Evolutionary conservation across 2,888 invertebrate genomes (phyloP).

Genomic region (Petrolisthes manimaculis): DNA sequence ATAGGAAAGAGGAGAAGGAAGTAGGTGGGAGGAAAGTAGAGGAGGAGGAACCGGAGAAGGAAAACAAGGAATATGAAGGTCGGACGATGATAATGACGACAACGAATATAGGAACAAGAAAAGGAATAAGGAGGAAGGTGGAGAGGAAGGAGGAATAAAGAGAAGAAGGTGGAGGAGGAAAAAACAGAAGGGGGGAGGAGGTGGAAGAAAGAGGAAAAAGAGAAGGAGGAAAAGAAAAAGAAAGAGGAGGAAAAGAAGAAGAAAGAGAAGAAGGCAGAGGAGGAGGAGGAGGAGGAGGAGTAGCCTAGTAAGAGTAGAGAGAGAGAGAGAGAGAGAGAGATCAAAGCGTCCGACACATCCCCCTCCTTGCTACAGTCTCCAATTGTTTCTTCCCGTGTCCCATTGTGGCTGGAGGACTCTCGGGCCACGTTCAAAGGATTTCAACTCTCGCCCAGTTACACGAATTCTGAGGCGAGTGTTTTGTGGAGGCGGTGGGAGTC

Average conservation of each 20-base stretch:
- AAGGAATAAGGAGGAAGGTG: no score
- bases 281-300: not conserved
- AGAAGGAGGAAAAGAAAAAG: not conserved
- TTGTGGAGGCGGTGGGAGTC: constrained; percentile 38
- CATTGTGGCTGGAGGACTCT: constrained; percentile 51
- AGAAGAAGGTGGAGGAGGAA: not conserved
- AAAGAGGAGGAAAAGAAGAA: not conserved
- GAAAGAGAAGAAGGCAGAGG: constrained; percentile 8
- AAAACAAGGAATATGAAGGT: no score
- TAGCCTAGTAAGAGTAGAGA: not conserved
- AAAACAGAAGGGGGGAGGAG: not conserved
- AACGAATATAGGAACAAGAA: no score
- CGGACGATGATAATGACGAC: no score
- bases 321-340: not conserved
- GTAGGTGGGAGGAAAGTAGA: no score
- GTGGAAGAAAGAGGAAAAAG: not conserved
- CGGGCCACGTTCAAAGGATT: constrained; percentile 45
- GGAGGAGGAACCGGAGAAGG: no score
- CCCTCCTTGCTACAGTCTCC: constrained; percentile 43
- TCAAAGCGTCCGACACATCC: constrained; percentile 31
- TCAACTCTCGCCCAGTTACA: constrained; percentile 27
- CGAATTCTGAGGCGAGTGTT: constrained; percentile 25
- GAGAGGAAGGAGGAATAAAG: not conserved
- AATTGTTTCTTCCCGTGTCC: constrained; percentile 50
- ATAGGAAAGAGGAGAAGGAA: no score